Conservation (phyloP, 2,113 vertebrate genomes). For the Siniperca chuatsi region DNA sequence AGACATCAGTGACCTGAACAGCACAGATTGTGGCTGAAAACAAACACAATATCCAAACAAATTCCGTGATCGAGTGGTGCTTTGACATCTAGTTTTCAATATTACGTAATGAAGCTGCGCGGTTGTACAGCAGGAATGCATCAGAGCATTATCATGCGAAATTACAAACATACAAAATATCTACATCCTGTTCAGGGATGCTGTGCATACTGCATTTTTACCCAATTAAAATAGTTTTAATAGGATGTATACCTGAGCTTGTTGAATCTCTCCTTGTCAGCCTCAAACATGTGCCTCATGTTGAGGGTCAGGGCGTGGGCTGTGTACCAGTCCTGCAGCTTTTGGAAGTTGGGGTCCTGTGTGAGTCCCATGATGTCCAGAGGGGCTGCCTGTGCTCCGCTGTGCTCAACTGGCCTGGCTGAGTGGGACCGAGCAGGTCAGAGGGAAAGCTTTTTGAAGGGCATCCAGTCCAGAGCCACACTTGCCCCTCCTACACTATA, state of each 20-base stretch:
- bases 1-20: background rate
- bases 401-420: constrained; percentile 64
- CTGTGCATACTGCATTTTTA: background rate
- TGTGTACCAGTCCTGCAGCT: constrained; percentile 89
- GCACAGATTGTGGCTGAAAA: background rate
- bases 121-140: background rate
- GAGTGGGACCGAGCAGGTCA: constrained; percentile 53
- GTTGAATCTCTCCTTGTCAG: constrained; percentile 89
- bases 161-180: background rate
- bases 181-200: background rate
- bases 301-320: constrained; percentile 86
- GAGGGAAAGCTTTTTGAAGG: constrained; percentile 68
- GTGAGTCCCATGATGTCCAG: constrained; percentile 87
- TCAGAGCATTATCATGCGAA: background rate
- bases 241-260: constrained; percentile 87
- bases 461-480: constrained; percentile 16
- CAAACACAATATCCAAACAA: background rate
- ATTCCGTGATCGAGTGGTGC: background rate
- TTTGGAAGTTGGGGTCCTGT: constrained; percentile 87
- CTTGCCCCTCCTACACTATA: constrained; percentile 71
- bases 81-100: background rate
- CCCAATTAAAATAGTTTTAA: background rate
- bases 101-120: background rate
- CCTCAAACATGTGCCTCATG: constrained; percentile 90
- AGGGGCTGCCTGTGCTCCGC: constrained; percentile 54